Conservation (phyloP, 2,888 invertebrate genomes). For the Archaeoteleia sp. region DNA sequence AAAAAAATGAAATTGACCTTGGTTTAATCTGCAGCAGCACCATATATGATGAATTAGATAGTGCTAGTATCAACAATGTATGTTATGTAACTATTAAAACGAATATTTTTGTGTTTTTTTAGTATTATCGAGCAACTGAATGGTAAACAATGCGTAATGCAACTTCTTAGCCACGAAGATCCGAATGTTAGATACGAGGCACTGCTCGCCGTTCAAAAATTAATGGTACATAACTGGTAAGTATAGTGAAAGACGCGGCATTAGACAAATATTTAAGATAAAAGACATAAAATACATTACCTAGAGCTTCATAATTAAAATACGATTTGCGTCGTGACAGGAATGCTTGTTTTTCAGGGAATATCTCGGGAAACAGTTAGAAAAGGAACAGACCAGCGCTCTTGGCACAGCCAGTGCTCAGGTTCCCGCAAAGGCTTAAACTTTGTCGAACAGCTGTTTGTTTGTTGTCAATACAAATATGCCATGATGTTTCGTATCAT, state of each 20-base stretch:
- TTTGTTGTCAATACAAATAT: too few species aligned
- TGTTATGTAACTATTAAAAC: too few species aligned
- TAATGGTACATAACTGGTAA: constrained; percentile 99
- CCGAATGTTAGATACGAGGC: constrained; percentile 99
- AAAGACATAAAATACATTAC: neutral
- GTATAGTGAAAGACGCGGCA: constrained; percentile 58
- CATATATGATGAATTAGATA: too few species aligned
- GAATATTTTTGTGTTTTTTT: too few species aligned
- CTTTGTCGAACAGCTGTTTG: too few species aligned
- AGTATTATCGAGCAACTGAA: constrained; percentile 98
- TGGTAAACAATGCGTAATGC: constrained; percentile 99
- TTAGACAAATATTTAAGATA: neutral
- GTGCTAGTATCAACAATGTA: too few species aligned
- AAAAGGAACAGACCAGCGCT: constrained; percentile 82
- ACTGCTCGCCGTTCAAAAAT: constrained; percentile 97
- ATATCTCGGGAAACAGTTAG: constrained; percentile 94
- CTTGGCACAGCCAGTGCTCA: constrained; percentile 64
- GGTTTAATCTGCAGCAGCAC: too few species aligned
- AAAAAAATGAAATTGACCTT: too few species aligned
- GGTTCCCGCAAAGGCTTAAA: constrained; percentile 72
- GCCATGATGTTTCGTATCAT: too few species aligned
- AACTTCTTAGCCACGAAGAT: constrained; percentile 96
- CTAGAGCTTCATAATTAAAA: neutral
- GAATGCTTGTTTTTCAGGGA: constrained; percentile 80
- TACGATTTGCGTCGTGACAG: constrained; percentile 4